phyloP scores from a whole-genome alignment of 2,888 invertebrate genomes.

The Aleiodes alternator region DNA sequence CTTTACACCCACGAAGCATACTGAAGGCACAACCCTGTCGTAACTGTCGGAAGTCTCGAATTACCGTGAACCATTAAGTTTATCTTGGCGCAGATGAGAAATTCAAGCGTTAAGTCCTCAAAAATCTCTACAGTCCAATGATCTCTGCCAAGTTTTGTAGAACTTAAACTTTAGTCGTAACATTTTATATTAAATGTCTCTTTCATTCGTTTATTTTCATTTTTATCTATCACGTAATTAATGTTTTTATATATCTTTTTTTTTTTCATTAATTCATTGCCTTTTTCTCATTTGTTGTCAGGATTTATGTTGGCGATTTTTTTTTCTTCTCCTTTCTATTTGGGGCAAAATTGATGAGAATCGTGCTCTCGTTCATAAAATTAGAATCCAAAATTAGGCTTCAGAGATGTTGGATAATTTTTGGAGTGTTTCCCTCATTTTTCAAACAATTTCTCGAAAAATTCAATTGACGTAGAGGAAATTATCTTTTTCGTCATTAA shows the following conservation, averaged over 20 bases:
- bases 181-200: neutral
- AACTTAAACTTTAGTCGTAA: neutral
- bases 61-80: constrained; percentile 70
- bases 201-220: neutral
- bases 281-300: neutral
- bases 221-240: neutral
- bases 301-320: no score
- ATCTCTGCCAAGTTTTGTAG: constrained; percentile 50
- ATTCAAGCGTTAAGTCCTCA: constrained; percentile 57
- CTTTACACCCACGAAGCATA: constrained; percentile 26
- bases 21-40: constrained; percentile 46
- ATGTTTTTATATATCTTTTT: neutral
- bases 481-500: no score
- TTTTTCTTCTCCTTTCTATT: constrained; percentile 26
- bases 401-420: neutral
- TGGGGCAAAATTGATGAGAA: neutral
- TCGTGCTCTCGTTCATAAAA: constrained; percentile 15
- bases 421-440: no score
- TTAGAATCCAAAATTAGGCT: constrained; percentile 19
- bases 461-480: no score
- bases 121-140: constrained; percentile 40
- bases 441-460: no score
- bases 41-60: constrained; percentile 61
- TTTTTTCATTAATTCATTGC: neutral
- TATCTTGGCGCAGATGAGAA: constrained; percentile 63